Conservation (phyloP, 2,113 vertebrate genomes). For the Enhydra lutris region DNA sequence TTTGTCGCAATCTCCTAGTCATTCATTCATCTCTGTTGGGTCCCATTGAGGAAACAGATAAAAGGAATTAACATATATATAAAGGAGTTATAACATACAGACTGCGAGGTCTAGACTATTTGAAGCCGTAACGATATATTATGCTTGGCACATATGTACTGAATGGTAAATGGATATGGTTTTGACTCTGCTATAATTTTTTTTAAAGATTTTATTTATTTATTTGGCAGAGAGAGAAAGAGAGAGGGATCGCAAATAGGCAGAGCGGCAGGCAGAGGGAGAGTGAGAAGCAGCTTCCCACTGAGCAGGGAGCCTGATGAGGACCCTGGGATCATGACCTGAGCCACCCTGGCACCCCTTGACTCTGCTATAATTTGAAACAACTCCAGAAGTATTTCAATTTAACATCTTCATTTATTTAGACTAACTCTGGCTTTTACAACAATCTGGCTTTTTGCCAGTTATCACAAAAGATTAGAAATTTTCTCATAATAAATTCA, state of each 20-base stretch:
- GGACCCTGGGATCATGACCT: no score
- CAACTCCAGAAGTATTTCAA: neutral
- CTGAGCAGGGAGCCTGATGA: no score
- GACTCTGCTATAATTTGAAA: neutral
- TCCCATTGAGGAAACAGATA: neutral
- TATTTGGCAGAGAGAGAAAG: no score
- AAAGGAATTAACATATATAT: neutral
- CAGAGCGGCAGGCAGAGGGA: no score
- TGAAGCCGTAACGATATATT: neutral
- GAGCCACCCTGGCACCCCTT: neutral
- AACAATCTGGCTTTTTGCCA: neutral
- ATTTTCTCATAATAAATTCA: conserved; percentile 26
- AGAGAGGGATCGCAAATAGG: no score
- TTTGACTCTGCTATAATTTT: neutral
- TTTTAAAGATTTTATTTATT: no score
- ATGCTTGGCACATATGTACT: neutral
- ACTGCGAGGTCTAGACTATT: neutral
- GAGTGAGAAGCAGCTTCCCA: no score
- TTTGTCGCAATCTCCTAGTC: neutral
- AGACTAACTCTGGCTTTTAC: neutral
- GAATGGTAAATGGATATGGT: neutral
- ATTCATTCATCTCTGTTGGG: neutral
- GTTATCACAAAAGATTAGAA: conserved; percentile 2
- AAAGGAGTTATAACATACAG: neutral
- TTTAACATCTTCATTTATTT: conserved; percentile 32